A percentile compares a stretch with the other conserved stretches of the same genome.
Evolutionary conservation across 2,888 invertebrate genomes (phyloP).

Genomic region (Mythimna pallens): DNA sequence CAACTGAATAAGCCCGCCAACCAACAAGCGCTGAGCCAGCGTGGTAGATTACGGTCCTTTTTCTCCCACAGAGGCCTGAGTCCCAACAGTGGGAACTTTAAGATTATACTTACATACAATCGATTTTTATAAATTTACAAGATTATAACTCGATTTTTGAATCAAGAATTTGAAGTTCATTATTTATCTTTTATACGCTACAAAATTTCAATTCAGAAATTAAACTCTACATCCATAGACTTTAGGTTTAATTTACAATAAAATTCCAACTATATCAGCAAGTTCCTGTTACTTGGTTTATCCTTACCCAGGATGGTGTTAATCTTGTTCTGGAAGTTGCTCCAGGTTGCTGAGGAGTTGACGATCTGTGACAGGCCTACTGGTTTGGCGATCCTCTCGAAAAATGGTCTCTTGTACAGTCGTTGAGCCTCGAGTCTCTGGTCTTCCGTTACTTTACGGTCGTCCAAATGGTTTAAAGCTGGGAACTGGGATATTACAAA

Average conservation of each 20-base stretch:
- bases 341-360: constrained; percentile 79
- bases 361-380: constrained; percentile 78
- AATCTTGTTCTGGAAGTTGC: constrained; percentile 76
- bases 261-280: constrained; percentile 73
- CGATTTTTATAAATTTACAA: too few species aligned
- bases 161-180: too few species aligned
- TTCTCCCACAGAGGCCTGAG: too few species aligned
- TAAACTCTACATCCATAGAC: not conserved
- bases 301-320: constrained; percentile 75
- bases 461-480: constrained; percentile 93
- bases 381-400: constrained; percentile 86
- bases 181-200: not conserved
- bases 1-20: not conserved
- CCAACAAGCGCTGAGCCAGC: too few species aligned
- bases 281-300: constrained; percentile 73
- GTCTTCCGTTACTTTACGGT: constrained; percentile 92
- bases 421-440: constrained; percentile 92
- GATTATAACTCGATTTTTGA: too few species aligned
- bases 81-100: too few species aligned
- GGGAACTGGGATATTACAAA: constrained; percentile 94
- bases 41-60: too few species aligned
- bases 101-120: too few species aligned
- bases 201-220: not conserved
- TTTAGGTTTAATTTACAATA: constrained; percentile 31
- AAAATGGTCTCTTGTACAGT: constrained; percentile 91